phyloP scores from a whole-genome alignment of 2,113 vertebrate genomes.

The Psilopsiagon aymara region DNA sequence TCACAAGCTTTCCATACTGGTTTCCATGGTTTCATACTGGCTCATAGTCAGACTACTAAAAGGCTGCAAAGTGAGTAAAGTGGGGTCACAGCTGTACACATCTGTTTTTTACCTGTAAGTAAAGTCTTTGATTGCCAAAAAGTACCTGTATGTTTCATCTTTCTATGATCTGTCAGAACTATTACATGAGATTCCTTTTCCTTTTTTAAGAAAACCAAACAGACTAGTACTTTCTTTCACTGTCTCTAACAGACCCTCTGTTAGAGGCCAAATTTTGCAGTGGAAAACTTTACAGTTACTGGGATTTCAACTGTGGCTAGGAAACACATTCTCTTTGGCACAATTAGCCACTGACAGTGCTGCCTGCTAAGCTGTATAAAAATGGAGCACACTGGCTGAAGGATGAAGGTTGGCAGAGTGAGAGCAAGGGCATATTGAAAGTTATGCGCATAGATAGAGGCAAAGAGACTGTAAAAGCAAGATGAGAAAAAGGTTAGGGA shows the following conservation, averaged over 20 bases:
- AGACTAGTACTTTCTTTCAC: not conserved
- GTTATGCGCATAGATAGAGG: not conserved
- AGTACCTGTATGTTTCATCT: not conserved
- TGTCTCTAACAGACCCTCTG: not conserved
- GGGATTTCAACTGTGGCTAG: not conserved
- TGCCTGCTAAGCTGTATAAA: not conserved
- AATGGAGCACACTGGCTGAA: not conserved
- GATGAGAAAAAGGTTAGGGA: not conserved
- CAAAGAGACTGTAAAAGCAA: not conserved
- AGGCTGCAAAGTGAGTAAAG: not conserved
- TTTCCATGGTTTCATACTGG: not conserved
- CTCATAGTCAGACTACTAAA: not conserved
- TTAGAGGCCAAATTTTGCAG: not conserved
- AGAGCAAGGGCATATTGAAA: not conserved
- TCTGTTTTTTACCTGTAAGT: not conserved
- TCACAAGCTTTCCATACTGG: not conserved
- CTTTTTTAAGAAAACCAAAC: not conserved
- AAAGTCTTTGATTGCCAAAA: not conserved
- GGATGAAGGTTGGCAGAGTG: not conserved
- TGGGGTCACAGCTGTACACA: not conserved
- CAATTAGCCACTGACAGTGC: not conserved
- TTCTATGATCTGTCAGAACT: not conserved
- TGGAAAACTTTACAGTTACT: not conserved
- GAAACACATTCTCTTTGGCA: not conserved
- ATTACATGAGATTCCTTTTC: not conserved